These are phyloP conservation scores for Atta colombica DNA, from an alignment of 1,140 invertebrate genomes.

Conservation along the genomic window DNA sequence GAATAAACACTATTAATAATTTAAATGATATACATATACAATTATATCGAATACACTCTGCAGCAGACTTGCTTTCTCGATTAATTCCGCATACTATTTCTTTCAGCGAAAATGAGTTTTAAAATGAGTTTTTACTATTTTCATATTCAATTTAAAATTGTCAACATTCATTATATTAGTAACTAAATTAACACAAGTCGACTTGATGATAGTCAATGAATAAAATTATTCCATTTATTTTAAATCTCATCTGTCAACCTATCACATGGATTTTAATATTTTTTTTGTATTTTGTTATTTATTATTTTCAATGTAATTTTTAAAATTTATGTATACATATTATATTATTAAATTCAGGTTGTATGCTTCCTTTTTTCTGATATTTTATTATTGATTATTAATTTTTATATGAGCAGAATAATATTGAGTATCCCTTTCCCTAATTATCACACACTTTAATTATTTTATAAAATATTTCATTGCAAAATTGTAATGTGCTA, in stretches of 20 bases:
- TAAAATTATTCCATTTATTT: background rate
- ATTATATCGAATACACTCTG: background rate
- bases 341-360: background rate
- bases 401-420: background rate
- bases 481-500: background rate
- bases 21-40: background rate
- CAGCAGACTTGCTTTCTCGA: background rate
- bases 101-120: background rate
- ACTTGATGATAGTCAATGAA: background rate
- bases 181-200: background rate
- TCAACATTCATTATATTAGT: background rate
- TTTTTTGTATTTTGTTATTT: background rate
- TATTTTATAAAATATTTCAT: background rate
- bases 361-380: background rate
- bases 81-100: background rate
- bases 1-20: background rate
- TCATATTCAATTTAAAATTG: background rate
- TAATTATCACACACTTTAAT: background rate
- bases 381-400: slow-evolving; percentile 1
- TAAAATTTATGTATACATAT: background rate
- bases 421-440: background rate
- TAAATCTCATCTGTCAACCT: background rate
- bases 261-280: background rate
- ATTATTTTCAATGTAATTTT: background rate
- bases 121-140: background rate